Percentiles rank a stretch among this genome's conserved stretches.
phyloP scores from a whole-genome alignment of 2,888 invertebrate genomes.

The Bombylius major region DNA sequence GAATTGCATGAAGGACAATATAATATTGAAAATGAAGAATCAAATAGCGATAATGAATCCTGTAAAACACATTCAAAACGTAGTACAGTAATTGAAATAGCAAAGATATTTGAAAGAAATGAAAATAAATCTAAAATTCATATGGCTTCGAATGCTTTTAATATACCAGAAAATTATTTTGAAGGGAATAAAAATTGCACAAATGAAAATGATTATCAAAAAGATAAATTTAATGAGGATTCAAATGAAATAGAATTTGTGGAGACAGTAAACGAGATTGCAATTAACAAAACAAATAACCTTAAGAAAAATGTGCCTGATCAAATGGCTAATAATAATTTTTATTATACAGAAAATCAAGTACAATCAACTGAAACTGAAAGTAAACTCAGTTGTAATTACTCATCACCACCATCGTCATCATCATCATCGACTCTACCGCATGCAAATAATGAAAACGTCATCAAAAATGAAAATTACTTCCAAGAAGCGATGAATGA shows the following conservation, averaged over 20 bases:
- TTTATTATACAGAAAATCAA: too few relatives aligned
- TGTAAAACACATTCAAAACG: not conserved
- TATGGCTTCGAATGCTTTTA: not conserved
- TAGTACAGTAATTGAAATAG: constrained; percentile 27
- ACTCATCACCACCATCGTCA: not conserved
- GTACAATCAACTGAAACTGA: too few relatives aligned
- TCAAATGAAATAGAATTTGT: too few relatives aligned
- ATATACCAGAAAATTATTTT: not conserved
- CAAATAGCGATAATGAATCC: not conserved
- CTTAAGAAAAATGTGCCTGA: too few relatives aligned
- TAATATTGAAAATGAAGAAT: not conserved
- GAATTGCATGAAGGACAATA: too few relatives aligned
- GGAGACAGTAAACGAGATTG: not conserved
- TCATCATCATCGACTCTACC: not conserved
- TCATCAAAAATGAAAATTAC: too few relatives aligned
- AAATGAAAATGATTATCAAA: not conserved
- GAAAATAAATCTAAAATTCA: not conserved
- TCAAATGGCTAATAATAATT: too few relatives aligned
- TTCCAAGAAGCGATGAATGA: too few relatives aligned
- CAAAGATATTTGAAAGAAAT: constrained; percentile 28
- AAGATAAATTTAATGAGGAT: too few relatives aligned
- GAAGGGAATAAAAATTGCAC: not conserved
- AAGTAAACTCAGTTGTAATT: too few relatives aligned
- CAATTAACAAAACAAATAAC: not conserved
- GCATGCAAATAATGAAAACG: too few relatives aligned